phyloP scores from a whole-genome alignment of 2,888 invertebrate species.

The Pelosia muscerda region DNA sequence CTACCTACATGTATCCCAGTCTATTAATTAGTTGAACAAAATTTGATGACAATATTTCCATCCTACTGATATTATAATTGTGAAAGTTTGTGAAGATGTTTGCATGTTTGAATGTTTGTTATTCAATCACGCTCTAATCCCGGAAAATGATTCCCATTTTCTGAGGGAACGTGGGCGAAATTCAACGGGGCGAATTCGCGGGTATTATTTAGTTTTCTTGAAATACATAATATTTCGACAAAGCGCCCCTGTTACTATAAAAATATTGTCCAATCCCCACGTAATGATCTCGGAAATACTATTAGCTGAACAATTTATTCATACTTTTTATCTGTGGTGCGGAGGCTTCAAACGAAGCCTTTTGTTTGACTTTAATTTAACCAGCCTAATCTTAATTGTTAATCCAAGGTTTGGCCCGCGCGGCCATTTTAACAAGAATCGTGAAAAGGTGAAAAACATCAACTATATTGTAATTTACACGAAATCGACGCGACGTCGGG shows the following conservation, averaged over 20 bases:
- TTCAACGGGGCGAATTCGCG: too few relatives aligned
- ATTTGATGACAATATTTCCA: neutral
- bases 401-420: slow-evolving; percentile 39
- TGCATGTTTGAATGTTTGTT: too few relatives aligned
- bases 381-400: slow-evolving; percentile 51
- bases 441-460: slow-evolving; percentile 22
- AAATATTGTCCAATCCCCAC: neutral
- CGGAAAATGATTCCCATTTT: too few relatives aligned
- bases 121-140: too few relatives aligned
- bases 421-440: slow-evolving; percentile 43
- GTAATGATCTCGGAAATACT: slow-evolving; percentile 24
- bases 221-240: neutral
- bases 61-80: too few relatives aligned
- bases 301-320: slow-evolving; percentile 44
- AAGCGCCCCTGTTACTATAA: neutral
- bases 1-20: too few relatives aligned
- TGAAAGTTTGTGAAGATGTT: too few relatives aligned
- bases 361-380: slow-evolving; percentile 55
- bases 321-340: slow-evolving; percentile 43
- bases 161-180: too few relatives aligned
- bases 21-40: too few relatives aligned
- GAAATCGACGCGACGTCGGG: slow-evolving; percentile 26
- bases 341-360: slow-evolving; percentile 39
- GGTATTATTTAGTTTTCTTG: too few relatives aligned
- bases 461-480: slow-evolving; percentile 11